Evolutionary conservation across 2,797 vertebrate genomes (phyloP).

Genomic region (Anguilla megastoma): DNA sequence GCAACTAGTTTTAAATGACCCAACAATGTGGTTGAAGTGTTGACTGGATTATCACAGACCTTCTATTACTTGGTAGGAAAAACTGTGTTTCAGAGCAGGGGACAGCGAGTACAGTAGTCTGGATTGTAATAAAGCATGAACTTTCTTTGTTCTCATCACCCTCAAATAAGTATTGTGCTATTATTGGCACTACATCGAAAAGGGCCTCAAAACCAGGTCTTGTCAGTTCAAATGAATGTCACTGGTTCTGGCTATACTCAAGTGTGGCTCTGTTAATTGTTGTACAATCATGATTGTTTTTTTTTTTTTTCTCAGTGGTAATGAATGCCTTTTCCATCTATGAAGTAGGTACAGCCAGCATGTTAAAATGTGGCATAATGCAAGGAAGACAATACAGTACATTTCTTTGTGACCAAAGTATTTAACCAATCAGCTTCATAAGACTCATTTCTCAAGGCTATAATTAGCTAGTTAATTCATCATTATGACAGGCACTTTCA

Average conservation of each 20-base stretch:
- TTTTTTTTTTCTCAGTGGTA: neutral
- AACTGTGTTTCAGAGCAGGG: neutral
- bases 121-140: neutral
- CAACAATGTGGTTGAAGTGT: neutral
- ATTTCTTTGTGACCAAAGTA: neutral
- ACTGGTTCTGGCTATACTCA: constrained; percentile 22
- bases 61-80: neutral
- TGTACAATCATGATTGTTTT: constrained; percentile 33
- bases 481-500: neutral
- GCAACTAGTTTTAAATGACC: neutral
- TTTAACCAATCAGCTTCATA: neutral
- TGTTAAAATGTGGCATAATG: neutral
- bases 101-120: neutral
- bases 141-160: neutral
- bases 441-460: constrained; percentile 10
- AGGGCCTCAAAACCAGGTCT: constrained; percentile 14
- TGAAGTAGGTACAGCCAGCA: neutral
- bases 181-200: constrained; percentile 20
- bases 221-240: constrained; percentile 29
- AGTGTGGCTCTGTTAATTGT: neutral
- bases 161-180: constrained; percentile 18
- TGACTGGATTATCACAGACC: neutral
- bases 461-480: neutral
- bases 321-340: constrained; percentile 22
- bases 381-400: neutral